Evolutionary conservation across 2,113 vertebrate species (phyloP).

Genomic region (Porphyrio hochstetteri): DNA sequence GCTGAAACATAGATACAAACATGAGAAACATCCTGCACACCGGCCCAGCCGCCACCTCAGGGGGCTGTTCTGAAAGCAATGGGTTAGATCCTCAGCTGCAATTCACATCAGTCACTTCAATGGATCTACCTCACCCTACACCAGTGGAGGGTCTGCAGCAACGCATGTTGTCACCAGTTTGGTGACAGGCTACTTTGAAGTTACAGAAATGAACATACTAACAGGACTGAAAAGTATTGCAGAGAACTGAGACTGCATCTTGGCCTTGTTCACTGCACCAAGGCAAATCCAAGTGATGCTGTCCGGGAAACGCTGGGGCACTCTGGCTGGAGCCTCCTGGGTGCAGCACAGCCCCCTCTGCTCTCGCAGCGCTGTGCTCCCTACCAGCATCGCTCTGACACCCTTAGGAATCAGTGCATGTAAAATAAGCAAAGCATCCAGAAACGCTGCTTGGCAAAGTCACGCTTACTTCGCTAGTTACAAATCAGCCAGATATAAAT

Average conservation of each 20-base stretch:
- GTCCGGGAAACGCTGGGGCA: not conserved
- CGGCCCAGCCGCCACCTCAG: not conserved
- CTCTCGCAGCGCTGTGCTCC: not conserved
- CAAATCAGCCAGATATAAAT: not conserved
- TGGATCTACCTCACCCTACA: not conserved
- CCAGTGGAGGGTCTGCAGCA: not conserved
- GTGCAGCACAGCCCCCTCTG: not conserved
- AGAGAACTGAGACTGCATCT: not conserved
- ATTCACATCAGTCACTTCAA: conserved; percentile 27
- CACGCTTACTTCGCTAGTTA: not conserved
- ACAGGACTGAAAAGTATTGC: accelerated
- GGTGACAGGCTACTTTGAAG: not conserved
- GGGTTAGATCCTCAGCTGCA: conserved; percentile 50
- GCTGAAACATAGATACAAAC: not conserved
- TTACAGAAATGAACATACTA: not conserved
- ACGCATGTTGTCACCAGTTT: not conserved
- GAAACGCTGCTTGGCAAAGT: not conserved
- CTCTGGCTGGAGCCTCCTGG: not conserved
- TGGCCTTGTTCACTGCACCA: not conserved
- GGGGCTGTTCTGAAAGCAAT: not conserved
- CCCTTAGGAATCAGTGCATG: not conserved
- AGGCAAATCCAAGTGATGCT: not conserved
- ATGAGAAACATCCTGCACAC: accelerated
- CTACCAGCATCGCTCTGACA: not conserved
- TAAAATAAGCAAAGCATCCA: not conserved